Evolutionary conservation across 2,797 vertebrate species (phyloP).

Genomic region (Argyrosomus regius): DNA sequence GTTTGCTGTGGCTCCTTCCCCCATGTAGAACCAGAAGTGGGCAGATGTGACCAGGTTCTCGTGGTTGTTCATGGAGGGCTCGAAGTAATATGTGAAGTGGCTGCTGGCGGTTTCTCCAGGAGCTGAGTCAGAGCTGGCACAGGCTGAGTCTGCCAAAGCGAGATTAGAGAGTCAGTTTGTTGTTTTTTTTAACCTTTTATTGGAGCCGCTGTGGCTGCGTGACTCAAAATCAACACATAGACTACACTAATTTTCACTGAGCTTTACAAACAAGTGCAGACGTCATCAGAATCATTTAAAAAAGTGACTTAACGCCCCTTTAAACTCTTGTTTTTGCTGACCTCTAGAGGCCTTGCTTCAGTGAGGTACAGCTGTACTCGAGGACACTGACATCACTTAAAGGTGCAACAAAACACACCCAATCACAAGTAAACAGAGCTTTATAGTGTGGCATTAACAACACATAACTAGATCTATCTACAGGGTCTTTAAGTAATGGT

Average conservation of each 20-base stretch:
- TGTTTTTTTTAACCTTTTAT: not conserved
- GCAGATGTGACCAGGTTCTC: slow-evolving; percentile 85
- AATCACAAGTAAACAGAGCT: no score
- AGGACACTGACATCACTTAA: not conserved
- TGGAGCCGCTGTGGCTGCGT: not conserved
- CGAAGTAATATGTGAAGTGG: slow-evolving; percentile 90
- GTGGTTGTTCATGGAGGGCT: slow-evolving; percentile 83
- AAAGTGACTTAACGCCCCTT: not conserved
- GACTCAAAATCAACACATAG: not conserved
- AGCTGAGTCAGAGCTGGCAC: slow-evolving; percentile 64
- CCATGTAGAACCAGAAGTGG: slow-evolving; percentile 92
- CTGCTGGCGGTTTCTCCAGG: slow-evolving; percentile 53
- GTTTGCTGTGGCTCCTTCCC: slow-evolving; percentile 52
- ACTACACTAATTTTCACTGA: not conserved
- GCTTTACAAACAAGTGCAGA: not conserved
- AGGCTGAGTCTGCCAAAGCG: slow-evolving; percentile 79
- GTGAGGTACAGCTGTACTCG: not conserved
- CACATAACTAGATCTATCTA: no score
- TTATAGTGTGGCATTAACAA: no score
- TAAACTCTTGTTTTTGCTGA: not conserved
- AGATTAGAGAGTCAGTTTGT: not conserved
- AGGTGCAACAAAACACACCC: not conserved
- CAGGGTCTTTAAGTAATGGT: no score
- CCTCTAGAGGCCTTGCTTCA: not conserved
- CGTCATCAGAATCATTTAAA: not conserved